Conservation (phyloP, 2,888 invertebrate species). For the Pristionchus fissidentatus region DNA sequence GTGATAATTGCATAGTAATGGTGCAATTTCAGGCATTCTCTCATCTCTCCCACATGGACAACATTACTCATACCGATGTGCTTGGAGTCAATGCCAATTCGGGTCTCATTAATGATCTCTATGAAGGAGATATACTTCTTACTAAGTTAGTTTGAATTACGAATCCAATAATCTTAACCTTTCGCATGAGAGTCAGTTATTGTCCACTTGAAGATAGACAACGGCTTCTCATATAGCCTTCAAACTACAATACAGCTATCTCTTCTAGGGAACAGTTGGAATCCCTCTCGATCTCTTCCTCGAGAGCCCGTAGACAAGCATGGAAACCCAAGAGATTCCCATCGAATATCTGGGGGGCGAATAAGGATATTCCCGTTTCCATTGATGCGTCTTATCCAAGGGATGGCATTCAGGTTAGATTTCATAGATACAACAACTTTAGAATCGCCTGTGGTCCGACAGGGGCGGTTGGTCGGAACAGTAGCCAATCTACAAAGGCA, state of each 20-base stretch:
- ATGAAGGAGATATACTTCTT: constrained; percentile 39
- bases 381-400: constrained; percentile 8
- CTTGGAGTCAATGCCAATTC: constrained; percentile 31
- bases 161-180: not conserved
- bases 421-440: too few relatives aligned
- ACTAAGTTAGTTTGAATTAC: constrained; percentile 35
- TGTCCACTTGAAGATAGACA: not conserved
- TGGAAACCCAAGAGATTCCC: constrained; percentile 31
- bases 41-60: constrained; percentile 20
- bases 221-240: not conserved
- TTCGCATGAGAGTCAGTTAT: not conserved
- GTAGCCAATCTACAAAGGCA: too few relatives aligned
- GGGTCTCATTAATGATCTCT: constrained; percentile 31
- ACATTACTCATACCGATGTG: constrained; percentile 5
- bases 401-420: constrained; percentile 6
- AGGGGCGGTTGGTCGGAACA: not conserved
- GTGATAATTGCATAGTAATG: too few relatives aligned
- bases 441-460: not conserved
- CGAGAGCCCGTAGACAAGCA: constrained; percentile 44
- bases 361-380: constrained; percentile 15
- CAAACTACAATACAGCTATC: not conserved
- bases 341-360: constrained; percentile 37
- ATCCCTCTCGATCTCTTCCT: constrained; percentile 16
- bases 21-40: constrained; percentile 77
- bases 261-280: constrained; percentile 23